Evolutionary conservation across 2,113 vertebrate species (phyloP).

Genomic region (Mormoops blainvillei): DNA sequence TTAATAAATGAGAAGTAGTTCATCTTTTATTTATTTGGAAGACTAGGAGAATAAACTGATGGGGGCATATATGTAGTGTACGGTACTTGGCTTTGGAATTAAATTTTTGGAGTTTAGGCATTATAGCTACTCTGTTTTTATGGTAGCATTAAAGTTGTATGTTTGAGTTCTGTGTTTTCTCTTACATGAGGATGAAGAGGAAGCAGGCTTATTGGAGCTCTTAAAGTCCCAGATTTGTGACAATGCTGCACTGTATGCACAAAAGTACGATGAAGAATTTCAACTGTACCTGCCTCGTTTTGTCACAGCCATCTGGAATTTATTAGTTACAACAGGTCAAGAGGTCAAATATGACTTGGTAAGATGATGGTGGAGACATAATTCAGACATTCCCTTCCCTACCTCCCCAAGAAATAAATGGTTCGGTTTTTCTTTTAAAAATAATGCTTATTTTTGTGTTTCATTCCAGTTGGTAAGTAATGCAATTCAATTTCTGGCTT

Average conservation of each 20-base stretch:
- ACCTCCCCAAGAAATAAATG: neutral
- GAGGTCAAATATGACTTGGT: slow-evolving; percentile 99
- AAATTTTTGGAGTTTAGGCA: neutral
- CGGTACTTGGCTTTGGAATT: neutral
- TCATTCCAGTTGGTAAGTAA: slow-evolving; percentile 93
- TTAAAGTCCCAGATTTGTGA: slow-evolving; percentile 99
- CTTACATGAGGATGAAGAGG: slow-evolving; percentile 93
- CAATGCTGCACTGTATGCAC: slow-evolving; percentile 97
- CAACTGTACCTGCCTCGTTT: slow-evolving; percentile 96
- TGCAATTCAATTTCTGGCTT: slow-evolving; percentile 98
- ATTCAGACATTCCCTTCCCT: neutral
- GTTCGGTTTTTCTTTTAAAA: slow-evolving; percentile 41
- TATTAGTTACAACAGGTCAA: slow-evolving; percentile 96
- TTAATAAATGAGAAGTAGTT: neutral
- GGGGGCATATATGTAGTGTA: neutral
- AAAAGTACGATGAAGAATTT: slow-evolving; percentile 99
- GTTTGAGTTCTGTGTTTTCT: slow-evolving; percentile 70
- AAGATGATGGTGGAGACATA: slow-evolving; percentile 68
- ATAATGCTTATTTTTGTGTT: slow-evolving; percentile 40
- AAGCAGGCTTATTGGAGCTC: slow-evolving; percentile 95
- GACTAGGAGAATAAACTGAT: neutral
- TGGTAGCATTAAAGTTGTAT: slow-evolving; percentile 20
- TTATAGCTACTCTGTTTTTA: neutral
- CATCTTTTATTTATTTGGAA: neutral
- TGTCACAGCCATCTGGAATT: slow-evolving; percentile 98